A percentile compares a stretch with the other conserved stretches of the same genome.
Evolutionary conservation across 2,888 invertebrate genomes (phyloP).

Genomic region (Holacanthella duospinosa): DNA sequence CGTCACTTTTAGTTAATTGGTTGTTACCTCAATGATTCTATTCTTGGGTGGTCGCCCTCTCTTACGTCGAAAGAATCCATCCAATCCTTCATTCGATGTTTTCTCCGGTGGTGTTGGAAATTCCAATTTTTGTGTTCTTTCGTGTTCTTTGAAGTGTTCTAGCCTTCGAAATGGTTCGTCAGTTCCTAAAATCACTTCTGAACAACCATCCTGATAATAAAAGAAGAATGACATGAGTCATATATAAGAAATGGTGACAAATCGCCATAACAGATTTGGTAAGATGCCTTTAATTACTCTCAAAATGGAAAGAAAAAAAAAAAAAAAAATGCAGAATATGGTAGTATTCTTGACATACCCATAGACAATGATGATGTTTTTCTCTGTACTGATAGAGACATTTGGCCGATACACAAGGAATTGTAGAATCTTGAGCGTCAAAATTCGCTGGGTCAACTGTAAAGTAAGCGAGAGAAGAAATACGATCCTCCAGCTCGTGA

Average conservation of each 20-base stretch:
- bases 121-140: slow-evolving; percentile 53
- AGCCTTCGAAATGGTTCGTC: slow-evolving; percentile 69
- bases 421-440: slow-evolving; percentile 38
- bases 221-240: not conserved
- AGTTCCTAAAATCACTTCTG: slow-evolving; percentile 62
- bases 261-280: too few species aligned
- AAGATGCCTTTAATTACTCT: not conserved
- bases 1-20: too few species aligned
- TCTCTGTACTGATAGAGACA: slow-evolving; percentile 63
- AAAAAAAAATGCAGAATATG: too few species aligned
- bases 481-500: slow-evolving; percentile 77
- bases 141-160: slow-evolving; percentile 78
- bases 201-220: slow-evolving; percentile 59
- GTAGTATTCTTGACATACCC: slow-evolving; percentile 53
- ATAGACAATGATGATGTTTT: slow-evolving; percentile 79
- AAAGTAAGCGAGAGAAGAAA: slow-evolving; percentile 64
- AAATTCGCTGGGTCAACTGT: slow-evolving; percentile 50
- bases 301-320: not conserved
- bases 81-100: slow-evolving; percentile 45
- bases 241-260: too few species aligned
- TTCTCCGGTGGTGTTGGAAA: slow-evolving; percentile 8
- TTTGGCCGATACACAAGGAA: slow-evolving; percentile 43
- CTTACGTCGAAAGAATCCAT: slow-evolving; percentile 84
- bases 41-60: slow-evolving; percentile 95
- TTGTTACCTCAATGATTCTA: slow-evolving; percentile 68